Percentiles rank a stretch among this genome's conserved stretches.
Evolutionary conservation across 2,888 invertebrate species (phyloP).

Genomic region (Dryomyza anilis): DNA sequence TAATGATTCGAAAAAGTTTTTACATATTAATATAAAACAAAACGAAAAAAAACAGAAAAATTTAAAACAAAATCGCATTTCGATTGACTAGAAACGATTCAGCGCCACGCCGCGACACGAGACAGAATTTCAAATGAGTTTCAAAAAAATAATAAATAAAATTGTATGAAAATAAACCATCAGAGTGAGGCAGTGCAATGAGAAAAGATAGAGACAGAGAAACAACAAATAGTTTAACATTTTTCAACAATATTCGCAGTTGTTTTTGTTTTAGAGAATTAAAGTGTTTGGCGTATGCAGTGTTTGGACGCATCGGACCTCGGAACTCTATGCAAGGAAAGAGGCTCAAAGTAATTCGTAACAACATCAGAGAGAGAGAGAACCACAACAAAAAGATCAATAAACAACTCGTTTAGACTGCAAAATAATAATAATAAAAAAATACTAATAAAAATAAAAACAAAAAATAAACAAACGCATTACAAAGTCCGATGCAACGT

Average conservation of each 20-base stretch:
- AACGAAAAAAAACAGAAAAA: too few relatives aligned
- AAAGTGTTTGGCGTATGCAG: neutral
- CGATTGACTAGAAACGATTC: too few relatives aligned
- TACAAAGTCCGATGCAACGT: constrained; percentile 19
- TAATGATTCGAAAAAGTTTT: too few relatives aligned
- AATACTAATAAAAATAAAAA: constrained; percentile 13
- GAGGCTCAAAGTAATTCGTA: too few relatives aligned
- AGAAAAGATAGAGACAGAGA: neutral
- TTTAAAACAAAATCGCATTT: too few relatives aligned
- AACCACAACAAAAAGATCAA: constrained; percentile 16
- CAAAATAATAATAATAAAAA: constrained; percentile 16
- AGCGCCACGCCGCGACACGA: too few relatives aligned
- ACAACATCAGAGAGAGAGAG: neutral
- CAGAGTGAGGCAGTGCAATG: too few relatives aligned
- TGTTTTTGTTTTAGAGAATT: constrained; percentile 23
- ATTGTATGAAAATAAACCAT: too few relatives aligned
- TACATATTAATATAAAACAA: too few relatives aligned
- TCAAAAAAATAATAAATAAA: too few relatives aligned
- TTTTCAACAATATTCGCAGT: constrained; percentile 13
- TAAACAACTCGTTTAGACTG: constrained; percentile 6
- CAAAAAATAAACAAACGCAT: constrained; percentile 22
- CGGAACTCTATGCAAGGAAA: too few relatives aligned
- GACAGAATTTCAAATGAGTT: too few relatives aligned
- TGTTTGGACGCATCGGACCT: neutral
- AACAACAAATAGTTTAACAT: neutral